Evolutionary conservation across 1,140 invertebrate genomes (phyloP).

Genomic region (Drosophila ohnishii): DNA sequence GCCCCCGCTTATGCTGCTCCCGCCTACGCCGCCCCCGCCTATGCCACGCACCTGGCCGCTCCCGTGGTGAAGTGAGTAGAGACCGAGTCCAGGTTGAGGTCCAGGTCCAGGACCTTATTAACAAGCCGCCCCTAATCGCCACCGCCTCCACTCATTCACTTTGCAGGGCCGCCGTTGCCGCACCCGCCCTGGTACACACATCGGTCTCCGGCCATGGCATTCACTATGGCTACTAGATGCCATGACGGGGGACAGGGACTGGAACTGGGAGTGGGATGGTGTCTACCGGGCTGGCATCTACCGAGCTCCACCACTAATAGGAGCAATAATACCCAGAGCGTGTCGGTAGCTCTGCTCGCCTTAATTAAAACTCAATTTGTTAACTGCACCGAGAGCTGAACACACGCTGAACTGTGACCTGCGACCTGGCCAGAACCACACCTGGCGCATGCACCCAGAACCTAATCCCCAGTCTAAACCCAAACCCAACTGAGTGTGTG

Average conservation of each 20-base stretch:
- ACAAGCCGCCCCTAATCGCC: slow-evolving; percentile 28
- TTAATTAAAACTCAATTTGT: slow-evolving; percentile 61
- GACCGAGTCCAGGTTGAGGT: background rate
- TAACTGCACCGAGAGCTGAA: slow-evolving; percentile 28
- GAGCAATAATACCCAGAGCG: slow-evolving; percentile 47
- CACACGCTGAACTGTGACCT: background rate
- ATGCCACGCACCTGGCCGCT: slow-evolving; percentile 71
- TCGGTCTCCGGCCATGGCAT: slow-evolving; percentile 83
- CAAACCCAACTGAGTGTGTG: slow-evolving; percentile 15
- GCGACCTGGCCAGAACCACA: background rate
- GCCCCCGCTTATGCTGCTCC: slow-evolving; percentile 64
- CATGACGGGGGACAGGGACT: background rate
- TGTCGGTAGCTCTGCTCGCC: slow-evolving; percentile 38
- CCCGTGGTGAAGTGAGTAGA: slow-evolving; percentile 76
- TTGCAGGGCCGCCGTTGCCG: slow-evolving; percentile 72
- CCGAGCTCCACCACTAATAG: slow-evolving; percentile 29
- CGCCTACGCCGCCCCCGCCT: slow-evolving; percentile 62
- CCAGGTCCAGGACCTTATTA: slow-evolving; percentile 40
- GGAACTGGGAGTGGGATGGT: background rate
- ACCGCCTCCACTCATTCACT: background rate
- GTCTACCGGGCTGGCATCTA: background rate
- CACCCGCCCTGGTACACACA: slow-evolving; percentile 82
- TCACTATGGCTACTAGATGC: slow-evolving; percentile 83
- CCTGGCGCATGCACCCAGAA: slow-evolving; percentile 7
- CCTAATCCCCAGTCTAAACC: slow-evolving; percentile 1